A percentile compares a stretch with the other conserved stretches of the same genome.
phyloP scores from a whole-genome alignment of 2,797 vertebrate genomes.

The Poecilia velifera region DNA sequence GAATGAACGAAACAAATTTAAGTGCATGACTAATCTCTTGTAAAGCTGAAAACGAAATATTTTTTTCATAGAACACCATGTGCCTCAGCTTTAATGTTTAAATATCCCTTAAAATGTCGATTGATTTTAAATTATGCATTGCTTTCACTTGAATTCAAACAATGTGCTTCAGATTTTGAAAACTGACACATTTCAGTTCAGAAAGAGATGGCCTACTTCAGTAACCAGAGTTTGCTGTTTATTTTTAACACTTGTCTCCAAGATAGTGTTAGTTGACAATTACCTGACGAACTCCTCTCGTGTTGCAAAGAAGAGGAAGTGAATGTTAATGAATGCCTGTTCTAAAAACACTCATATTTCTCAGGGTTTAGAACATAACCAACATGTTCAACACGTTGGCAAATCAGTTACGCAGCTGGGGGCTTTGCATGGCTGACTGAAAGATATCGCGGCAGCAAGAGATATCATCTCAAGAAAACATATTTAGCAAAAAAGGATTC shows the following conservation, averaged over 20 bases:
- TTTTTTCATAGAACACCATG: not conserved
- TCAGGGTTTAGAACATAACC: constrained; percentile 45
- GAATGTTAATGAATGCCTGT: constrained; percentile 81
- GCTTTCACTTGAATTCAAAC: not conserved
- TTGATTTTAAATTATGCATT: not conserved
- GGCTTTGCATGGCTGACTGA: constrained; percentile 11
- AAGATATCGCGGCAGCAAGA: constrained; percentile 1
- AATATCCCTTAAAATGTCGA: not conserved
- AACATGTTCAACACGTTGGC: constrained; percentile 48
- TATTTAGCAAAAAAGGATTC: constrained; percentile 1
- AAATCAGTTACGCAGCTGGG: constrained; percentile 68
- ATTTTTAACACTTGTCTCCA: constrained; percentile 71
- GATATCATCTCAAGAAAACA: constrained; percentile 19
- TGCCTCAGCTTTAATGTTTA: not conserved
- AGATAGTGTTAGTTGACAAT: constrained; percentile 70
- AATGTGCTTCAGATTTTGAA: not conserved
- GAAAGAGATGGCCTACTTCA: constrained; percentile 48
- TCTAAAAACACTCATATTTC: constrained; percentile 73
- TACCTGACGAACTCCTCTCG: constrained; percentile 62
- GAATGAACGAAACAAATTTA: not conserved
- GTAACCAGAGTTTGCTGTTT: constrained; percentile 58
- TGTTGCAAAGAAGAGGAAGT: constrained; percentile 69
- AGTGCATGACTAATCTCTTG: not conserved
- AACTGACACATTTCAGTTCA: constrained; percentile 17
- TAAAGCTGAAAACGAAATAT: not conserved